Evolutionary conservation across 1,140 invertebrate species (phyloP), one percentile per base, ranked within the genome.

Genomic region (Drosophila prosaltans): DNA sequence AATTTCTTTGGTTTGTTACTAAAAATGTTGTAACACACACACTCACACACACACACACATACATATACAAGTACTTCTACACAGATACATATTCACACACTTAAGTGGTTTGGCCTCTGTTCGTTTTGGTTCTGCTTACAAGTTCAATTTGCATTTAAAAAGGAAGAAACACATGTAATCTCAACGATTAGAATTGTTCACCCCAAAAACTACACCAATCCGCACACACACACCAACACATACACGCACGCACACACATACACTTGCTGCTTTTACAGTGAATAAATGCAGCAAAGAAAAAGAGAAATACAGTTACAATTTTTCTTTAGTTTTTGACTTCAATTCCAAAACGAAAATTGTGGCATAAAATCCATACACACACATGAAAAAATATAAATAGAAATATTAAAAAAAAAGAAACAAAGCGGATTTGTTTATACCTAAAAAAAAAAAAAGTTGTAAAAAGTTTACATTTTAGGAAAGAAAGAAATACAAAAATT

Each of bases 111-210:
- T 81, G 79, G 76, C 79, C 72, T 71, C 57, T 76, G 71, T 43
- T 73, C 28, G 32, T 67, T 65, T 73, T 72, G 71, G 72, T 76
- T 76, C 66, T 83, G 76, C 80, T 88, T 83, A 86, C 83, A 86
- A 88, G 83, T 86, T 88, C 80, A 88, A 86, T 86, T 88, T 86
- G 83, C 83, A 86, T 86, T 86, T 88, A 83, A 86, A 85, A 86
- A 88, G 80, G 75, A 61, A 88, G 76, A 80, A 88, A 86, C 83
- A 86, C 83, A 88, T 86, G 83, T 86, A 88, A 86, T 86, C 80
- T 88, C 80, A 74, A 80, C 83, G 83, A 86, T 86, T 88, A 86
- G 83, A 88, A 88, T 88, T 74, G 88, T 84, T 88, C 71, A 61
- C 36, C 45, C 45, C 2, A 3, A 79, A 77, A 72, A 86, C 70